phyloP scores from a whole-genome alignment of 2,113 vertebrate genomes.

The Dicaeum eximium region DNA sequence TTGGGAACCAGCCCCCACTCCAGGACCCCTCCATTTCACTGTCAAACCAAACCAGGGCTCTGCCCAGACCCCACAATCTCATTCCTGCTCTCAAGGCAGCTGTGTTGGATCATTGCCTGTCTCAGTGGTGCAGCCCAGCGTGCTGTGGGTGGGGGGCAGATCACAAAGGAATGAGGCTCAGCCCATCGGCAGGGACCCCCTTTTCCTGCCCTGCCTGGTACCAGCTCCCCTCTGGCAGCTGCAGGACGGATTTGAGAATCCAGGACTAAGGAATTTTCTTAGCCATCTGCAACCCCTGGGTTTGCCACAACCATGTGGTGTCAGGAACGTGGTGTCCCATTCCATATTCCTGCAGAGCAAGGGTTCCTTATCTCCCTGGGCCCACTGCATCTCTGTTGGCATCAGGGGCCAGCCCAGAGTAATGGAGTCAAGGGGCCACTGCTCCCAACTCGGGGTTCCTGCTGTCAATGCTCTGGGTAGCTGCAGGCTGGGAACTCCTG shows the following conservation, averaged over 20 bases:
- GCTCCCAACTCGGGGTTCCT: rapidly evolving
- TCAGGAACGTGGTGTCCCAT: rapidly evolving
- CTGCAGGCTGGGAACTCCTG: neutral
- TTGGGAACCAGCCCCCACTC: neutral
- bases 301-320: neutral
- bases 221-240: neutral
- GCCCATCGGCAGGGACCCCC: neutral
- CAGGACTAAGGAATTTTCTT: neutral
- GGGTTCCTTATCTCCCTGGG: neutral
- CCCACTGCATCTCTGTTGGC: neutral
- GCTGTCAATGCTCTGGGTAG: rapidly evolving
- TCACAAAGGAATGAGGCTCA: rapidly evolving
- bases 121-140: rapidly evolving
- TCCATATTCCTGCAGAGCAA: neutral
- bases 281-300: neutral
- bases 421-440: neutral
- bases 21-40: neutral
- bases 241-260: neutral
- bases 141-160: rapidly evolving
- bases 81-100: neutral
- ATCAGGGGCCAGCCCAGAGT: neutral
- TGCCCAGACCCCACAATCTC: neutral
- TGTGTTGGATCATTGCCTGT: rapidly evolving
- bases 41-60: neutral
- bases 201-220: rapidly evolving